phyloP scores from a whole-genome alignment of 2,888 invertebrate genomes.

The Tetragonula carbonaria region DNA sequence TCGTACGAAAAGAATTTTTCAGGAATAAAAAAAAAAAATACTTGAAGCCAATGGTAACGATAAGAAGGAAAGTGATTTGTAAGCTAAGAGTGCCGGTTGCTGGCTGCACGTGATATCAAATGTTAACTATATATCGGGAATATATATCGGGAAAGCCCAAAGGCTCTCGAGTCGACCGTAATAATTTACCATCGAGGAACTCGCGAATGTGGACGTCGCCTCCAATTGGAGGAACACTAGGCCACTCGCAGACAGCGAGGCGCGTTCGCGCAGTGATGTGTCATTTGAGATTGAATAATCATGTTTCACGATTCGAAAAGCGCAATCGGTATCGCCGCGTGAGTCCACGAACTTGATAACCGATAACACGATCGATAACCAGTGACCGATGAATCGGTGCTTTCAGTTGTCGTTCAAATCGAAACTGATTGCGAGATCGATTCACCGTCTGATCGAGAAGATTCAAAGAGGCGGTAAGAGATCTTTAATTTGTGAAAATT shows the following conservation, averaged over 20 bases:
- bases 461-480: neutral
- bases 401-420: neutral
- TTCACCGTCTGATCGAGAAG: neutral
- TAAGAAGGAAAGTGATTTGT: neutral
- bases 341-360: slow-evolving; percentile 49
- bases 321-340: slow-evolving; percentile 61
- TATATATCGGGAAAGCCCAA: neutral
- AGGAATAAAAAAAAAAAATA: neutral
- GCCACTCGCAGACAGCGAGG: slow-evolving; percentile 67
- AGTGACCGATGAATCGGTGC: neutral
- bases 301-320: slow-evolving; percentile 68
- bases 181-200: neutral
- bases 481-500: neutral
- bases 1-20: neutral
- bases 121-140: neutral
- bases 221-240: slow-evolving; percentile 52
- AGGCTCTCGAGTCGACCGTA: neutral
- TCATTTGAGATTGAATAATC: slow-evolving; percentile 71
- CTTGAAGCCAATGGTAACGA: neutral
- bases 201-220: neutral
- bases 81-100: neutral
- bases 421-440: slow-evolving; percentile 11
- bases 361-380: slow-evolving; percentile 51
- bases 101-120: slow-evolving; percentile 1
- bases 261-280: slow-evolving; percentile 67